Conservation (phyloP, 2,888 invertebrate genomes). For the Hoplodrina ambigua region DNA sequence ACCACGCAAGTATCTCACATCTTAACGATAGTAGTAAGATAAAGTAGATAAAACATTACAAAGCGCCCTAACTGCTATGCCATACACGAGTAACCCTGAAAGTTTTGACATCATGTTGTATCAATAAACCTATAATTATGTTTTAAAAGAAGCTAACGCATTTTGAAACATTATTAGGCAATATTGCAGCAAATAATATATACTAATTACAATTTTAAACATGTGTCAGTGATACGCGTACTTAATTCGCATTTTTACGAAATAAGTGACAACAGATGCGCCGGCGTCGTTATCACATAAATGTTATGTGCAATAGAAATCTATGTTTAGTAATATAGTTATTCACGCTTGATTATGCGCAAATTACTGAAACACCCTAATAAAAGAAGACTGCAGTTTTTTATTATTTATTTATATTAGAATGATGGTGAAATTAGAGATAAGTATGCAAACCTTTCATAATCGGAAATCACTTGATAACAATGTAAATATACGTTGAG, state of each 20-base stretch:
- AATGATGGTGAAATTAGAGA: conserved; percentile 21
- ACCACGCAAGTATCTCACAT: neutral
- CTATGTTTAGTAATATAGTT: conserved; percentile 11
- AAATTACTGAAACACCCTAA: conserved; percentile 15
- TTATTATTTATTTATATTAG: conserved; percentile 10
- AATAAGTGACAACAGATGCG: conserved; percentile 23
- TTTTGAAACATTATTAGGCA: conserved; percentile 41
- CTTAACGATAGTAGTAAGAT: conserved; percentile 1
- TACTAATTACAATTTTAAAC: conserved; percentile 50
- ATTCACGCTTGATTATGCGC: conserved; percentile 14
- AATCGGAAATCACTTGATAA: conserved; percentile 48
- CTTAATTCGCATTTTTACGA: conserved; percentile 27
- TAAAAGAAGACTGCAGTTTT: neutral
- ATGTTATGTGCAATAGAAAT: conserved; percentile 20
- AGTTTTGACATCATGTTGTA: conserved; percentile 41
- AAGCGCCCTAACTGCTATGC: conserved; percentile 21
- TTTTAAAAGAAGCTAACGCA: conserved; percentile 36
- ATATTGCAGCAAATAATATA: conserved; percentile 42
- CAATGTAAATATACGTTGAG: conserved; percentile 34
- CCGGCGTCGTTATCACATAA: conserved; percentile 1
- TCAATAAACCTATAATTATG: conserved; percentile 52
- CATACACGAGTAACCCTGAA: conserved; percentile 36
- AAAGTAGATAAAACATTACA: conserved; percentile 22
- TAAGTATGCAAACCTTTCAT: conserved; percentile 33
- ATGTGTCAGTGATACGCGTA: conserved; percentile 24